Base-by-base conservation (phyloP, 64 coral and sea anemone species). In the Porites lutea region DNA sequence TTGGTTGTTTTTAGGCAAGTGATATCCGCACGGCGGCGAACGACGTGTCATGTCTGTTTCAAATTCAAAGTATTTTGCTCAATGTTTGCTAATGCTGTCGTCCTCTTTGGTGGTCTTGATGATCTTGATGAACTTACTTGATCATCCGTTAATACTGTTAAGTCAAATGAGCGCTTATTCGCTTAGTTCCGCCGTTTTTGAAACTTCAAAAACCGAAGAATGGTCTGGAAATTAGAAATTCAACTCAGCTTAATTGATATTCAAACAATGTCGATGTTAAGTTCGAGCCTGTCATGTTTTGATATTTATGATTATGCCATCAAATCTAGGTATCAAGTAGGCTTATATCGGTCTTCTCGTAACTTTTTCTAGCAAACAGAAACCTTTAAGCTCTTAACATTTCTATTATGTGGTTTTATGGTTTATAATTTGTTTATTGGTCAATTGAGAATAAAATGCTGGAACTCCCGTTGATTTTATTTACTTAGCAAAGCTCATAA, bases 381-480 rank as follows among this genome's bases (percentile, higher is more conserved):
- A 84, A 68, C n/a, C 48, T 69, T 50, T 21, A 6, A 76, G 3
- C 6, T 13, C 49, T 54, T 21, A 23, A 22, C 75, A 9, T 69
- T 50, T 84, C 53, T 19, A 84, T 11, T 22, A 23, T 84, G n/a
- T 84, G 61, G 46, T 18, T 69, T 8, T 76, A 68, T 19, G 16
- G 6, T 60, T 44, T 69, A 13, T 65, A 66, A 52, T 68, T 14
- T 68, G 63, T 68, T 84, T n/a, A 23, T 13, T n/a, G 69, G 69
- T 68, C 63, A 68, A 48, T 67, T 20, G n/a, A 68, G 73, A 76
- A 76, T 15, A 7, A 74, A 74, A 48, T 76, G 45, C 19, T 18
- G 13, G 3, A 67, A 68, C 63, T 68, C 81, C 61, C 46, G 62
- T 67, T 68, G 81, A 68, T 84, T 84, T 84, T 84, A 65, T 84